Conservation (phyloP, 2,113 vertebrate species). For the Rhadina sibilatrix region DNA sequence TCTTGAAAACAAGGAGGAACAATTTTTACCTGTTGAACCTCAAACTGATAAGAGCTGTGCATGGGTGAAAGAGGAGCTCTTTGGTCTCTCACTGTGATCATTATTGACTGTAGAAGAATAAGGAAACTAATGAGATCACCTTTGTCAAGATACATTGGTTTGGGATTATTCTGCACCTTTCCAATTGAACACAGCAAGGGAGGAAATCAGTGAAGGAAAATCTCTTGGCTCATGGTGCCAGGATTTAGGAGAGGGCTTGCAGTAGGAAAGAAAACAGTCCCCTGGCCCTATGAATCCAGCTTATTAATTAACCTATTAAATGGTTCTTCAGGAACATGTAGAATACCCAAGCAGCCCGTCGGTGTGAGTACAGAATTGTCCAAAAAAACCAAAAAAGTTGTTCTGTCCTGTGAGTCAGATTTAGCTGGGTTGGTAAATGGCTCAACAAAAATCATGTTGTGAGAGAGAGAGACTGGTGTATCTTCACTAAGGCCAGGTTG, state of each 20-base stretch:
- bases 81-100: fast-evolving
- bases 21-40: background rate
- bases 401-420: background rate
- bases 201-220: background rate
- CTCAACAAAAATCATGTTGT: background rate
- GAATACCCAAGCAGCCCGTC: background rate
- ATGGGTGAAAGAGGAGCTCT: background rate
- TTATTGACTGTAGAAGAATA: background rate
- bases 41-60: background rate
- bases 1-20: background rate
- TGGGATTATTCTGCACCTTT: background rate
- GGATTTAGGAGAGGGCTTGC: background rate
- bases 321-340: fast-evolving
- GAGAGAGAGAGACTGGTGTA: background rate
- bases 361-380: background rate
- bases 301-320: background rate
- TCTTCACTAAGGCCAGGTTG: background rate
- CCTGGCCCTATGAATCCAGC: background rate
- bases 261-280: background rate
- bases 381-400: background rate
- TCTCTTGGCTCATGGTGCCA: background rate
- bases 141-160: background rate
- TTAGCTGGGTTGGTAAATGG: background rate
- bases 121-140: background rate
- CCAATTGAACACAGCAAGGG: background rate